Evolutionary conservation across 2,113 vertebrate species (phyloP), one percentile per base, ranked within the genome.

Genomic region (Zeus faber): DNA sequence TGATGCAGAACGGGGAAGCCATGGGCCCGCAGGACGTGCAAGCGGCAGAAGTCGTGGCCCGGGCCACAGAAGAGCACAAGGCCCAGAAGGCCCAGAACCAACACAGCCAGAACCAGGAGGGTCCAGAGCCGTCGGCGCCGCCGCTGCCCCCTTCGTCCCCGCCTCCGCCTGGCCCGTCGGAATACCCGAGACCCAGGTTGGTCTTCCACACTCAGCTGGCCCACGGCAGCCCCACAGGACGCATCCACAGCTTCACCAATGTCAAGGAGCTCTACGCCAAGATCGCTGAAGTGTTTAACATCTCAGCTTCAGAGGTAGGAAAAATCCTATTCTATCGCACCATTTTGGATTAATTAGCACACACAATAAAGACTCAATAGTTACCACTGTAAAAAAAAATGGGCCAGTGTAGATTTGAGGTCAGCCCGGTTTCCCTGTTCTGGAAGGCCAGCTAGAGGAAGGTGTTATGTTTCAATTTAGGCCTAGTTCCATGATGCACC

Each of bases 181-280:
- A 88, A 48, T 90, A 89, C 0, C 49, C 67, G 0, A 91, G 94
- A 20, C 95, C 95, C 0, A 79, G 89, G 65, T 89, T 98, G 16
- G 87, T 98, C 37, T 99, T 99, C 66, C 96, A 96, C 89, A 93
- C 95, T 0, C 97, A 98, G 87, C 90, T 98, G 80, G 97, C 97
- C 10, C 97, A 98, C 0, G 96, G 95, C 49, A 97, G 95, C 85
- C 92, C 93, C 33, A 99, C 95, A 0, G 95, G 88, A 24, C 89
- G 86, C 63, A 98, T 99, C 45, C 93, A 98, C 9, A 94, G 96
- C 54, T 98, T 98, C 83, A 98, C 93, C 65, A 99, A 97, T 1
- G 95, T 99, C 55, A 96, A 94, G 74, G 97, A 98, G 84, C 92
- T 99, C 46, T 99, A 99, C 24, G 80, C 86, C 80, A 98, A 96